Base-by-base conservation (phyloP, 1,140 invertebrate genomes). In the Drosophila prosaltans region DNA sequence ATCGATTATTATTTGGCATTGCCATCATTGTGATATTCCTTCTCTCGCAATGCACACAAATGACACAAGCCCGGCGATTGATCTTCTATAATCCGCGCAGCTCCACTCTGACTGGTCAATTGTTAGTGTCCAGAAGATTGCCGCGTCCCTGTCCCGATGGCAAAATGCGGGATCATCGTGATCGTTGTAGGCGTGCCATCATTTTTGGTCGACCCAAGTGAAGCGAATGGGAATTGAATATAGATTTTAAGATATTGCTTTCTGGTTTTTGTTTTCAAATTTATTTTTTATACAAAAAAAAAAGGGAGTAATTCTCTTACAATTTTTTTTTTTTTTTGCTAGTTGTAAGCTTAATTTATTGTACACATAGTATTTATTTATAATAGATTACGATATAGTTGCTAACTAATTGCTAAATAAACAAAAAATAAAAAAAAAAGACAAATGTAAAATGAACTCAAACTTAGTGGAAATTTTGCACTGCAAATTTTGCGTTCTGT, bases 141-240 rank as follows among this genome's bases (percentile, higher is more conserved):
- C 40, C 74, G 16, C 63, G 57, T 2, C 90, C 90, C 2, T 91
- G 90, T 71, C 90, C 86, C 3, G 66, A 65, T 11, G 90, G 90
- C 0, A 81, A 82, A 45, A 89, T 91, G 86, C 66, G 90, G 6
- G 90, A 91, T 60, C 90, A 91, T 62, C 85, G 90, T 26, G 88
- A 90, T 69, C 86, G 90, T 11, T 91, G 90, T 65, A 74, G 90
- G 24, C 74, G 86, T 4, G 90, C 86, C 3, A 40, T 91, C 11
- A 79, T 83, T 59, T 91, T 91, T 28, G 83, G 69, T 16, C 74
- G 85, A 36, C 67, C 74, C 72, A 74, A 60, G 61, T 91, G 62
- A 91, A n/a, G 43, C 3, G 2, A 8, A 8, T 30, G 3, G 32
- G 32, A 36, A 36, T 36, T 36, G 6, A 5, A 36, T 36, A 11